phyloP scores from a whole-genome alignment of 2,113 vertebrate species.

The Opisthocomus hoazin region DNA sequence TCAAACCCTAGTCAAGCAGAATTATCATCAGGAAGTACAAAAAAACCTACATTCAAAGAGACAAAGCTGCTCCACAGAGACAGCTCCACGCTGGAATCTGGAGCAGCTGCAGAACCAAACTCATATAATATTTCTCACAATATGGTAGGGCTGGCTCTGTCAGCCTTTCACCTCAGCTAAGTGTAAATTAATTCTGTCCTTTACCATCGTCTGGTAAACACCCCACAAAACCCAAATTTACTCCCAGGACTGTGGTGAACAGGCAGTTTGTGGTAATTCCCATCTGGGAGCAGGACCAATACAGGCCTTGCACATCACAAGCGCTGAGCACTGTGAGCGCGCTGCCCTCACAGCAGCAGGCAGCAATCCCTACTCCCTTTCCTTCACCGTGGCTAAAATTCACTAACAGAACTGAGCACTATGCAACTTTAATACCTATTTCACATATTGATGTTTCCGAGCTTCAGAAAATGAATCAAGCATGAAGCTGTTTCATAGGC shows the following conservation, averaged over 20 bases:
- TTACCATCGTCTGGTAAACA: background rate
- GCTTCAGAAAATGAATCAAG: background rate
- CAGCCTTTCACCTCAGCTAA: background rate
- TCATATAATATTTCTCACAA: background rate
- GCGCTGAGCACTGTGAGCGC: background rate
- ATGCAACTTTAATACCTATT: background rate
- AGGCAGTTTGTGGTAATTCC: background rate
- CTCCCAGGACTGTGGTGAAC: background rate
- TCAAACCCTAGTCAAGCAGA: background rate
- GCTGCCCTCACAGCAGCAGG: background rate
- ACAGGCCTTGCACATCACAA: background rate
- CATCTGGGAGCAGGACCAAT: background rate
- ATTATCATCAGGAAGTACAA: background rate
- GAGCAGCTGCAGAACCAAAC: background rate
- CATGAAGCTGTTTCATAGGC: background rate
- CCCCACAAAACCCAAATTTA: background rate
- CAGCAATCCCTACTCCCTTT: accelerated
- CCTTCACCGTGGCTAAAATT: background rate
- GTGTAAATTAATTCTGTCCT: background rate
- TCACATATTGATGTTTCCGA: background rate
- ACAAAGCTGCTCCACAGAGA: background rate
- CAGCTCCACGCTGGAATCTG: background rate
- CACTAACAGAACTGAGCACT: background rate
- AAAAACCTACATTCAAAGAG: background rate
- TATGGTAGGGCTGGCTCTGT: background rate